Evolutionary conservation across 2,113 vertebrate species (phyloP).

Genomic region (Caranx melampygus): DNA sequence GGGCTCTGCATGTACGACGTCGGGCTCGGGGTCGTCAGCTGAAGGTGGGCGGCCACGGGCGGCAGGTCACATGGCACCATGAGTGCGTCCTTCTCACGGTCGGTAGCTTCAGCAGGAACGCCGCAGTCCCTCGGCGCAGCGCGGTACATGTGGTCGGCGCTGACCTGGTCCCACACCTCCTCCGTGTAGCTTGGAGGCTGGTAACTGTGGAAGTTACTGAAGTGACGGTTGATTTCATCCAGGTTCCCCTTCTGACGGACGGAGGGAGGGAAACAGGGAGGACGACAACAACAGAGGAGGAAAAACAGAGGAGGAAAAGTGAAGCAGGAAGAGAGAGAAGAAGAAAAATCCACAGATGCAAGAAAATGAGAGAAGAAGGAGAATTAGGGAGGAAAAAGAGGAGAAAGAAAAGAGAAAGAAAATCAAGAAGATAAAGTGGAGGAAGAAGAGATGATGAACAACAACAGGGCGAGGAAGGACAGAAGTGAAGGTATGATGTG

Average conservation of each 20-base stretch:
- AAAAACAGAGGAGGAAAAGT: too few relatives aligned
- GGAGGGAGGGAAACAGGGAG: neutral
- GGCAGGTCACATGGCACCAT: neutral
- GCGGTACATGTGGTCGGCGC: slow-evolving; percentile 40
- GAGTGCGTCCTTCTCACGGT: neutral
- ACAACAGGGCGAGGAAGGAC: neutral
- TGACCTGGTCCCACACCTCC: slow-evolving; percentile 76
- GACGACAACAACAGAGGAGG: neutral
- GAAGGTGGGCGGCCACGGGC: neutral
- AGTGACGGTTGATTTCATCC: slow-evolving; percentile 81
- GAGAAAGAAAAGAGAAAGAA: too few relatives aligned
- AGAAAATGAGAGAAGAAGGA: too few relatives aligned
- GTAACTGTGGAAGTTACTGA: slow-evolving; percentile 81
- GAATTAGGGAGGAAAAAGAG: too few relatives aligned
- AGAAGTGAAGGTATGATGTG: too few relatives aligned
- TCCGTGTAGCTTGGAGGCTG: slow-evolving; percentile 65
- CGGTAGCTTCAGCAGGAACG: fast-evolving
- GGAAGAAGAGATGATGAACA: neutral
- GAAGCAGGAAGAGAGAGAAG: neutral
- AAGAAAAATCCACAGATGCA: too few relatives aligned
- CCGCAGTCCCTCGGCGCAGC: neutral
- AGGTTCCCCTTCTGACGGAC: slow-evolving; percentile 78
- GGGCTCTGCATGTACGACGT: neutral
- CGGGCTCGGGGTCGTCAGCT: neutral
- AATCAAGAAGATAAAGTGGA: neutral